Conservation (phyloP, 2,797 vertebrate species). For the Dicrostonyx torquatus region DNA sequence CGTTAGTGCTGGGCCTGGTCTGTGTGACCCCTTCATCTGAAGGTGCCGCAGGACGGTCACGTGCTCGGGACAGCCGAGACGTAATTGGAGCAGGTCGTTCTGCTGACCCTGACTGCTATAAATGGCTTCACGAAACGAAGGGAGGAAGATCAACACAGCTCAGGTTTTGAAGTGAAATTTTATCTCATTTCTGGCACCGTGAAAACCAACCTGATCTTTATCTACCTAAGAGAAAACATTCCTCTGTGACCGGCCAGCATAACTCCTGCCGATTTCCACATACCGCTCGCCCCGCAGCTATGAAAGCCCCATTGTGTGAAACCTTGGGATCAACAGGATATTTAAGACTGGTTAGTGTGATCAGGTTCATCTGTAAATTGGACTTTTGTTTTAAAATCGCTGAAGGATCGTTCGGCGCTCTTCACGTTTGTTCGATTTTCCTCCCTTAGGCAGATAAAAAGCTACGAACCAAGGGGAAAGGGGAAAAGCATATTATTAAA, state of each 20-base stretch:
- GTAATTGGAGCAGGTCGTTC: not conserved
- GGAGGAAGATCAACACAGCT: conserved; percentile 74
- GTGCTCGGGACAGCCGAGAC: not conserved
- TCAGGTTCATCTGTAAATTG: conserved; percentile 75
- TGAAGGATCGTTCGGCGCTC: conserved; percentile 59
- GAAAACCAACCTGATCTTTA: conserved; percentile 72
- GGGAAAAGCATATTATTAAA: not conserved
- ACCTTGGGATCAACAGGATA: conserved; percentile 71
- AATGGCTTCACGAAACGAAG: conserved; percentile 62
- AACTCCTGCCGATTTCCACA: conserved; percentile 75
- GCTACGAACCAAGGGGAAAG: not conserved
- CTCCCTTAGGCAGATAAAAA: not conserved
- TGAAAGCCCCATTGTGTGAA: conserved; percentile 77
- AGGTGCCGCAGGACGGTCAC: not conserved
- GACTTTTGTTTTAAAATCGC: conserved; percentile 71
- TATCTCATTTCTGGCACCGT: conserved; percentile 75
- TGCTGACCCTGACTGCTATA: conserved; percentile 51
- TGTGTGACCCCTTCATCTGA: not conserved
- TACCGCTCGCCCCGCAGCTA: conserved; percentile 65
- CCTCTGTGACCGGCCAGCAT: conserved; percentile 65
- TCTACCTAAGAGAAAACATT: conserved; percentile 81
- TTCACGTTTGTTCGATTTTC: conserved; percentile 51
- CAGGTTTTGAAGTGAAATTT: conserved; percentile 78
- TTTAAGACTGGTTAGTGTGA: conserved; percentile 68
- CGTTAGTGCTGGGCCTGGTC: not conserved